These are phyloP conservation scores for Callipepla californica DNA, from an alignment of 2,113 vertebrate genomes.

Conservation along the genomic window DNA sequence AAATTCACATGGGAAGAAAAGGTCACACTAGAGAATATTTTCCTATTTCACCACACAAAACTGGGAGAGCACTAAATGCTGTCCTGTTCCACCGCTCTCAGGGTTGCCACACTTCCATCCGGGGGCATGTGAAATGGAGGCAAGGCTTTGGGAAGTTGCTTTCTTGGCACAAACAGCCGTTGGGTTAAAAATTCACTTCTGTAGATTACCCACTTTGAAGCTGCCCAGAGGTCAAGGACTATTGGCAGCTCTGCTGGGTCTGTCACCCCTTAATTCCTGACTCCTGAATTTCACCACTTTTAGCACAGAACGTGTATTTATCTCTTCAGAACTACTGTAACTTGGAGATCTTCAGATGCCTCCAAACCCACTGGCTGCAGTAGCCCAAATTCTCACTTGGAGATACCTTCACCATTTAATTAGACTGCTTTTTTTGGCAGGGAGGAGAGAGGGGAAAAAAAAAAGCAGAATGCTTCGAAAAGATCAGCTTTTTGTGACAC, in stretches of 20 bases:
- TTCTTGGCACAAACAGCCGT: neutral
- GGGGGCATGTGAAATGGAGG: neutral
- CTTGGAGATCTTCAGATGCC: neutral
- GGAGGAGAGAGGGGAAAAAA: neutral
- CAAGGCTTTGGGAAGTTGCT: neutral
- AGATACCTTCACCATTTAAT: conserved; percentile 64
- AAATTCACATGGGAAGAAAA: neutral
- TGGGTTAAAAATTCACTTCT: neutral
- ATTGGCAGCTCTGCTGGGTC: neutral
- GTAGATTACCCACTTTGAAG: neutral
- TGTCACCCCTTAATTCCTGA: neutral
- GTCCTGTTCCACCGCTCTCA: accelerated
- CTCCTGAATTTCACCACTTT: neutral
- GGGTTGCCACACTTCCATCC: neutral
- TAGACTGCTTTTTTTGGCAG: conserved; percentile 63
- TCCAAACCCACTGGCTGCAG: conserved; percentile 10
- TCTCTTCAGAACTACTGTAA: neutral
- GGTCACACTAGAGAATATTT: neutral
- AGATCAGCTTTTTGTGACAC: conserved; percentile 31
- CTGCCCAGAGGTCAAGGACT: neutral
- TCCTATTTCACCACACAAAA: neutral
- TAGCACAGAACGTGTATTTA: neutral
- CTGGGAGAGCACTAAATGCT: neutral
- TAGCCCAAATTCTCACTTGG: conserved; percentile 50
- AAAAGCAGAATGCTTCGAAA: conserved; percentile 30